Conservation (phyloP, 2,888 invertebrate genomes). For the Ophion costatus region DNA sequence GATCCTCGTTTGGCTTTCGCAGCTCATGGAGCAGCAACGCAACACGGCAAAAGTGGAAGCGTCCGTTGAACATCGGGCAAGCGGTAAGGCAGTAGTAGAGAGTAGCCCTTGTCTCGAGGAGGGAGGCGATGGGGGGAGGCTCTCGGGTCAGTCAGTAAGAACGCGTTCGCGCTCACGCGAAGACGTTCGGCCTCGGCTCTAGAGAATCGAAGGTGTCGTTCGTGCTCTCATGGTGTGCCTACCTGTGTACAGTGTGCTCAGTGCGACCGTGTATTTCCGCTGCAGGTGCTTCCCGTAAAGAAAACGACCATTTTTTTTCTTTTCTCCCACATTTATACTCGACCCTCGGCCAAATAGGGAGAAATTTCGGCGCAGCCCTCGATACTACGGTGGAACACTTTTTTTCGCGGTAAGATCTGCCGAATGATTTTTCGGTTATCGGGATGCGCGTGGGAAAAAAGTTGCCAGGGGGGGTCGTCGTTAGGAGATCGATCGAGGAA, state of each 20-base stretch:
- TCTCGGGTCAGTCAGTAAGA: constrained; percentile 77
- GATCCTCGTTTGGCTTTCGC: constrained; percentile 39
- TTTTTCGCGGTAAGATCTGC: constrained; percentile 17
- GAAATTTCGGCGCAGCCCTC: neutral
- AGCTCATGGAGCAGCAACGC: constrained; percentile 22
- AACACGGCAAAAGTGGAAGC: constrained; percentile 74
- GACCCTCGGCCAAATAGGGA: neutral
- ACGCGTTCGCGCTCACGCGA: constrained; percentile 81
- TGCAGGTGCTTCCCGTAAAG: constrained; percentile 3
- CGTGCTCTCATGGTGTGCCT: constrained; percentile 17
- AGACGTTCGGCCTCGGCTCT: constrained; percentile 73
- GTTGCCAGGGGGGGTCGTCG: neutral
- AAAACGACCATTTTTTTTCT: constrained; percentile 13
- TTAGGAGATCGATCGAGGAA: constrained; percentile 42
- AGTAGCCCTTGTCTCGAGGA: constrained; percentile 50
- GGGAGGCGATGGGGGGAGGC: constrained; percentile 9
- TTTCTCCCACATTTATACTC: neutral
- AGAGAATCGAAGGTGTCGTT: constrained; percentile 42
- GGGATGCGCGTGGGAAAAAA: neutral
- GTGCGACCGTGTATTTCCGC: constrained; percentile 21
- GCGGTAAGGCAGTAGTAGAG: constrained; percentile 36
- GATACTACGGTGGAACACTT: neutral
- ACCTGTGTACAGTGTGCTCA: constrained; percentile 4
- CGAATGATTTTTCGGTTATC: constrained; percentile 21
- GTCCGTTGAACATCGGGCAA: constrained; percentile 70